Evolutionary conservation across 2,113 vertebrate genomes (phyloP).

Genomic region (Thryonomys swinderianus): DNA sequence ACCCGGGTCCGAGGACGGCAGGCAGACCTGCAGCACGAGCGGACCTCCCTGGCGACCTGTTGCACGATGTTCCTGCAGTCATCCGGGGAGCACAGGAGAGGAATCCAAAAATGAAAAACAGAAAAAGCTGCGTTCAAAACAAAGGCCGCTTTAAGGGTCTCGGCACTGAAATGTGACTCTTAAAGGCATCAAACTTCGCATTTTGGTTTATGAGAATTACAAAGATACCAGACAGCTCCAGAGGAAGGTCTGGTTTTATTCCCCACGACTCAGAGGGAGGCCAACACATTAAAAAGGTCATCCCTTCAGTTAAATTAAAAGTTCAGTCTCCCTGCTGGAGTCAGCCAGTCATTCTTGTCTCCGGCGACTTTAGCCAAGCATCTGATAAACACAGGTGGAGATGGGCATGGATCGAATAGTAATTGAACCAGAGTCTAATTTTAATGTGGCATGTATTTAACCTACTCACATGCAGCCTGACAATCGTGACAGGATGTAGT

Average conservation of each 20-base stretch:
- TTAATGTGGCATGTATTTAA: background rate
- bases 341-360: background rate
- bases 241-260: constrained; percentile 43
- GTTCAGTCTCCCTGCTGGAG: background rate
- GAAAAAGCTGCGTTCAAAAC: constrained; percentile 57
- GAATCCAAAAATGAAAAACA: constrained; percentile 76
- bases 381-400: constrained; percentile 44
- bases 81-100: constrained; percentile 66
- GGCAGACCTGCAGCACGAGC: constrained; percentile 79
- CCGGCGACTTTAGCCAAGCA: background rate
- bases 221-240: background rate
- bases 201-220: background rate
- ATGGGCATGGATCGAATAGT: background rate
- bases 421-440: constrained; percentile 17
- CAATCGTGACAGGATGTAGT: background rate
- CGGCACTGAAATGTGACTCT: background rate
- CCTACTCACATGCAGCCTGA: constrained; percentile 47
- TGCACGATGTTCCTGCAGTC: constrained; percentile 70
- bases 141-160: background rate
- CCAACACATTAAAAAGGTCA: constrained; percentile 14
- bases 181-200: background rate
- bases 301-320: constrained; percentile 33
- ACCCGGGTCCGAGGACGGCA: constrained; percentile 44
- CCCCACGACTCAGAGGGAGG: background rate
- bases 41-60: constrained; percentile 72